A percentile compares a stretch with the other conserved stretches of the same genome.
Conservation (phyloP, 2,888 invertebrate species). For the Acholoe squamosa region DNA sequence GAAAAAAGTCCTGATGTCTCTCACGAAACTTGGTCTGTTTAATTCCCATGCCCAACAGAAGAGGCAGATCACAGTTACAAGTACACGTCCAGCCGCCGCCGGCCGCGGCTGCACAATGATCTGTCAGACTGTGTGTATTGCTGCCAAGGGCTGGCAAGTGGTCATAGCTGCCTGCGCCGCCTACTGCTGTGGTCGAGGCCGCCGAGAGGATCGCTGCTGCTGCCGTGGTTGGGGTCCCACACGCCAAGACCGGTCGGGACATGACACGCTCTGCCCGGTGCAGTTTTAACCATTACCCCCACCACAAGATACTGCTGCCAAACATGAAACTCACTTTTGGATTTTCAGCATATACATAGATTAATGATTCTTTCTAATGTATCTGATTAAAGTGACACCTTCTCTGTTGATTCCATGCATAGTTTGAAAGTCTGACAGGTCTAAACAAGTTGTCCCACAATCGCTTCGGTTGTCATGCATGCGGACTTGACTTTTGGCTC, state of each 20-base stretch:
- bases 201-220: too few species aligned
- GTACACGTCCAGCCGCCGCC: conserved; percentile 46
- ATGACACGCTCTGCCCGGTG: conserved; percentile 26
- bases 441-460: background rate
- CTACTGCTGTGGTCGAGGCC: conserved; percentile 17
- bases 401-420: background rate
- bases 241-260: conserved; percentile 58
- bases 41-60: conserved; percentile 48
- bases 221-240: conserved; percentile 40
- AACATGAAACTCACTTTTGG: background rate
- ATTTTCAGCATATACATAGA: background rate
- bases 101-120: conserved; percentile 26
- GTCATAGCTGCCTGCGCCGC: background rate
- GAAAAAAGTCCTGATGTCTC: background rate
- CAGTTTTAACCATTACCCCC: conserved; percentile 13
- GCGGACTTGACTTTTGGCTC: background rate
- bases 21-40: conserved; percentile 47
- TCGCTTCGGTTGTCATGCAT: background rate
- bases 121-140: background rate
- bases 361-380: background rate
- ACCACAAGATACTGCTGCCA: conserved; percentile 13
- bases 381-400: background rate
- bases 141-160: background rate
- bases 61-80: conserved; percentile 35
- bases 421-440: too few species aligned